These are phyloP conservation scores for Sula dactylatra DNA, from an alignment of 2,113 vertebrate genomes.

Conservation along the genomic window DNA sequence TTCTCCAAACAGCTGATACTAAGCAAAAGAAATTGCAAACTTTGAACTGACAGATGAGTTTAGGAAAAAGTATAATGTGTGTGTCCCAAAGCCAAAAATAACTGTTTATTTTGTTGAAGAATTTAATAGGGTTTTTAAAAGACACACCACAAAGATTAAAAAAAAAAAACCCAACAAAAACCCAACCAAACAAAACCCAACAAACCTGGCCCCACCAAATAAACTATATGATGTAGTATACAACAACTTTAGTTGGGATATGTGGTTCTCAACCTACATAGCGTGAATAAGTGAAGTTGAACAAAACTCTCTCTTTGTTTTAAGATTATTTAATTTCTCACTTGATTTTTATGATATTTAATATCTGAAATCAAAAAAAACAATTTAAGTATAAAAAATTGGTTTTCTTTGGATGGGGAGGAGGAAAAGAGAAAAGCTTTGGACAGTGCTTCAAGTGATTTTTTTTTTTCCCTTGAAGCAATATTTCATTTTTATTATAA, in stretches of 20 bases:
- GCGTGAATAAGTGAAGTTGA: not conserved
- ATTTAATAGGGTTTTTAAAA: not conserved
- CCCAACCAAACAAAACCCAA: too few relatives aligned
- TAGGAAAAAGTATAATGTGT: not conserved
- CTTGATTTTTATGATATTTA: not conserved
- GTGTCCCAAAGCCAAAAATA: not conserved
- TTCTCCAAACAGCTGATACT: not conserved
- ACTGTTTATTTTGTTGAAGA: not conserved
- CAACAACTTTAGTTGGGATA: not conserved
- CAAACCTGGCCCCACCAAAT: not conserved
- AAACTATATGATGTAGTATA: not conserved
- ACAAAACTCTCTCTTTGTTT: not conserved
- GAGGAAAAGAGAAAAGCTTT: not conserved
- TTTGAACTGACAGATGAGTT: not conserved
- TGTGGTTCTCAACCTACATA: not conserved
- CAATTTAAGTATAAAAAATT: not conserved
- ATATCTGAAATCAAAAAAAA: not conserved
- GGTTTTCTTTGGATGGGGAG: not conserved
- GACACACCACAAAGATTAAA: not conserved
- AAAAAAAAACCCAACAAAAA: not conserved
- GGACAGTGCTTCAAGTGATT: not conserved
- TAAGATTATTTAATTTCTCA: not conserved
- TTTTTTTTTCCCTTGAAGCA: not conserved
- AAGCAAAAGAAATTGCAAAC: not conserved
- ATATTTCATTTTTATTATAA: not conserved